A percentile compares a stretch with the other conserved stretches of the same genome.
phyloP scores from a whole-genome alignment of 1,140 invertebrate species.

The Mya arenaria region DNA sequence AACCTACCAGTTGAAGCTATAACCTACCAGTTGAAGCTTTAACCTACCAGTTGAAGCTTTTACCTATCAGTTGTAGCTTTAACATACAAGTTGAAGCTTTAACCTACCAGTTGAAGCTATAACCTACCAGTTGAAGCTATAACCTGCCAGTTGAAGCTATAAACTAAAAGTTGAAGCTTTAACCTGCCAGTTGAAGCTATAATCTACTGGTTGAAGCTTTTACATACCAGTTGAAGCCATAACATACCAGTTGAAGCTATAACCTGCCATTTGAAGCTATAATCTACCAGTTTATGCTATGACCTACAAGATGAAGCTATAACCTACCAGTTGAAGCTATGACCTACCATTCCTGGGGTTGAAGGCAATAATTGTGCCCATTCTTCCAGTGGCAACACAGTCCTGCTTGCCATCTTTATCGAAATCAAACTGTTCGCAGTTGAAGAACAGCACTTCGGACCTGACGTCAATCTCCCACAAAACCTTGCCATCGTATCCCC shows the following conservation, averaged over 20 bases:
- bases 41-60: no score
- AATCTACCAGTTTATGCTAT: not conserved
- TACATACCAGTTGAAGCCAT: not conserved
- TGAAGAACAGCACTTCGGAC: conserved; percentile 64
- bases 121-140: no score
- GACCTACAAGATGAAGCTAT: not conserved
- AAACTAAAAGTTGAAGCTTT: not conserved
- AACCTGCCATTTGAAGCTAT: not conserved
- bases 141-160: not conserved
- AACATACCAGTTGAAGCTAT: not conserved
- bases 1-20: no score
- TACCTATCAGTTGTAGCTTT: no score
- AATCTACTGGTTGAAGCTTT: not conserved
- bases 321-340: not conserved
- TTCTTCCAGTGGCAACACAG: conserved; percentile 73
- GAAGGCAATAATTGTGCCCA: conserved; percentile 69
- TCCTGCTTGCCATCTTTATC: conserved; percentile 73
- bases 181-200: no score
- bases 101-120: no score
- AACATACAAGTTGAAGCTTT: no score
- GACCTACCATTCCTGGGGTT: conserved; percentile 69
- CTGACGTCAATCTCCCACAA: conserved; percentile 70
- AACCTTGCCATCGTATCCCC: conserved; percentile 71
- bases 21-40: no score
- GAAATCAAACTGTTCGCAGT: conserved; percentile 74